Evolutionary conservation across 2,888 invertebrate species (phyloP).

Genomic region (Aethes cnicana): DNA sequence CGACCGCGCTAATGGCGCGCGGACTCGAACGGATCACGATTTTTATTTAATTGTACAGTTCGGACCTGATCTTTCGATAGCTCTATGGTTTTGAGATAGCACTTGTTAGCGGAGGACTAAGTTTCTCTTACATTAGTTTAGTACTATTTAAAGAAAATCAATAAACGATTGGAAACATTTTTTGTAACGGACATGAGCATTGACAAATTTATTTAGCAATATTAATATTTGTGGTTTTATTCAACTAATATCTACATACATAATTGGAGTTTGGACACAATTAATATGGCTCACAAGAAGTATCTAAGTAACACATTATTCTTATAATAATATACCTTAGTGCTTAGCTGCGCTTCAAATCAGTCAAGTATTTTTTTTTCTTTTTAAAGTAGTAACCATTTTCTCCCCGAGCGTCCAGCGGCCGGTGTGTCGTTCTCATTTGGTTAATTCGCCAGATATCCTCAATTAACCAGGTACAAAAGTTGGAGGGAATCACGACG

Average conservation of each 20-base stretch:
- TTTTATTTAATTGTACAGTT: slow-evolving; percentile 66
- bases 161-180: no score
- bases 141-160: no score
- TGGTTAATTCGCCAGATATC: slow-evolving; percentile 69
- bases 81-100: not conserved
- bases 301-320: no score
- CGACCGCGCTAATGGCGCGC: slow-evolving; percentile 69
- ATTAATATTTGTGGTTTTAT: no score
- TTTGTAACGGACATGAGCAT: no score
- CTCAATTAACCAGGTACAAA: slow-evolving; percentile 75
- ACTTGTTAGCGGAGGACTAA: not conserved
- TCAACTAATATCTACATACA: no score
- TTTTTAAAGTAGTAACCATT: no score
- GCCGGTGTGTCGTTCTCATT: slow-evolving; percentile 65
- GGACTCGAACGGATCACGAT: slow-evolving; percentile 64
- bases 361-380: slow-evolving; percentile 30
- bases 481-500: slow-evolving; percentile 69
- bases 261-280: no score
- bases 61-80: slow-evolving; percentile 45
- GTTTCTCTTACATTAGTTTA: no score
- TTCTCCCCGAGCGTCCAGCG: slow-evolving; percentile 39
- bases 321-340: no score
- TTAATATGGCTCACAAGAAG: no score
- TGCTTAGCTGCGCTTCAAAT: not conserved
- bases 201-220: no score